Percentiles rank a stretch among this genome's conserved stretches.
Conservation (phyloP, 2,113 vertebrate genomes). For the Entelurus aequoreus region DNA sequence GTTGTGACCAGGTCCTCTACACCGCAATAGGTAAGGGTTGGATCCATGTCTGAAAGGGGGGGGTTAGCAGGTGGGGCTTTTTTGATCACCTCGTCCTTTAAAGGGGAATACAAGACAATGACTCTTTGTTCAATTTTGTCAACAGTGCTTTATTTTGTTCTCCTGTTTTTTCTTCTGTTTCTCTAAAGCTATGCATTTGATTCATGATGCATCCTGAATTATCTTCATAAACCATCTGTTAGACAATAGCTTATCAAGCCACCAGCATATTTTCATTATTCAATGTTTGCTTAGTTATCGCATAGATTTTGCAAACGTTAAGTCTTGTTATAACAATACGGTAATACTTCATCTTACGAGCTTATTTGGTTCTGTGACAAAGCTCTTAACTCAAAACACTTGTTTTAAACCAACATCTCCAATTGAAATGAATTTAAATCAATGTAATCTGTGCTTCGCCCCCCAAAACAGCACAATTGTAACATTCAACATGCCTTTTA, state of each 20-base stretch:
- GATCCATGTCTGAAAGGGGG: conserved; percentile 95
- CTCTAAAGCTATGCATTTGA: conserved; percentile 59
- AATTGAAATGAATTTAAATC: no score
- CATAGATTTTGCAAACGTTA: conserved; percentile 5
- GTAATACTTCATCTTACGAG: no score
- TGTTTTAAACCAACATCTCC: no score
- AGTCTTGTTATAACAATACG: neutral
- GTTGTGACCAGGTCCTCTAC: conserved; percentile 99
- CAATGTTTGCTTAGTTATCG: conserved; percentile 59
- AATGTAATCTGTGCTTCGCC: no score
- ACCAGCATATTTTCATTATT: conserved; percentile 59
- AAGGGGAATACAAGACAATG: conserved; percentile 86
- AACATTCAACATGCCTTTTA: no score
- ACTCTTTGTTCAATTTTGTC: conserved; percentile 69
- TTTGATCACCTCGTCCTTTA: conserved; percentile 93
- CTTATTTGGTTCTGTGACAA: no score
- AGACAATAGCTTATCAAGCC: conserved; percentile 34
- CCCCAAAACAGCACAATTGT: no score
- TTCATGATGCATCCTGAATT: conserved; percentile 64
- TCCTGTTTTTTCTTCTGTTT: conserved; percentile 42
- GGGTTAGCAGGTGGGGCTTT: conserved; percentile 89
- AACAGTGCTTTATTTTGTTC: conserved; percentile 42
- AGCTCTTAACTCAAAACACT: no score
- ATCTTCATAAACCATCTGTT: conserved; percentile 61
- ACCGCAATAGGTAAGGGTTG: conserved; percentile 99